These are phyloP conservation scores for Capreolus pygargus DNA, from an alignment of 2,113 vertebrate genomes.

Conservation along the genomic window DNA sequence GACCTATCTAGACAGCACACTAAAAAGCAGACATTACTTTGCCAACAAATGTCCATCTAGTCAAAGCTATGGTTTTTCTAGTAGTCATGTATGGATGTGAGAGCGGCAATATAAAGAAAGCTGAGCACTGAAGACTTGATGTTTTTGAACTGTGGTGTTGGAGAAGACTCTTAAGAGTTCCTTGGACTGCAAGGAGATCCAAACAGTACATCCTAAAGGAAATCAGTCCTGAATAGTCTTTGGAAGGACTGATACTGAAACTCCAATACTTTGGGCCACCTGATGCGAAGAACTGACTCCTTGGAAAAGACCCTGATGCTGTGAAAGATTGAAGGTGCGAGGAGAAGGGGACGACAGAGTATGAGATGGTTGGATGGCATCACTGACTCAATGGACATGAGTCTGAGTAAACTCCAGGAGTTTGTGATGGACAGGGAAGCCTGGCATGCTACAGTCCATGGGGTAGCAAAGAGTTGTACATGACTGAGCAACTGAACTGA, in stretches of 20 bases:
- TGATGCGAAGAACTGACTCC: background rate
- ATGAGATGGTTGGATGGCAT: background rate
- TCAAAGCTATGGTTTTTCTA: background rate
- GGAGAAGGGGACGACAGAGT: background rate
- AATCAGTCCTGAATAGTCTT: background rate
- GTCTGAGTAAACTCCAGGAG: background rate
- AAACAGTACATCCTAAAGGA: background rate
- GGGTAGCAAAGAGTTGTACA: rapidly evolving
- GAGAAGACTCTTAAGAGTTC: background rate
- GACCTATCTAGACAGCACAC: background rate
- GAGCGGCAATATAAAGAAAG: background rate
- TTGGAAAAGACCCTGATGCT: background rate
- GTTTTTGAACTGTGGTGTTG: background rate
- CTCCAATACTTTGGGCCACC: background rate
- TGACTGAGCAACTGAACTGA: background rate
- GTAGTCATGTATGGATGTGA: background rate
- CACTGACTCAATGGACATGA: background rate
- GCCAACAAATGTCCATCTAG: background rate
- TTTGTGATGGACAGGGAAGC: background rate
- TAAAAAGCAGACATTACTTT: background rate
- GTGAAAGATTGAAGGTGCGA: background rate
- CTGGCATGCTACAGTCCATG: background rate
- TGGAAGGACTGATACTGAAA: background rate
- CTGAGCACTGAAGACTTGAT: background rate
- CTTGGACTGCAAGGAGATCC: background rate